phyloP scores from a whole-genome alignment of 2,797 vertebrate species.

The Xiphophorus birchmanni region DNA sequence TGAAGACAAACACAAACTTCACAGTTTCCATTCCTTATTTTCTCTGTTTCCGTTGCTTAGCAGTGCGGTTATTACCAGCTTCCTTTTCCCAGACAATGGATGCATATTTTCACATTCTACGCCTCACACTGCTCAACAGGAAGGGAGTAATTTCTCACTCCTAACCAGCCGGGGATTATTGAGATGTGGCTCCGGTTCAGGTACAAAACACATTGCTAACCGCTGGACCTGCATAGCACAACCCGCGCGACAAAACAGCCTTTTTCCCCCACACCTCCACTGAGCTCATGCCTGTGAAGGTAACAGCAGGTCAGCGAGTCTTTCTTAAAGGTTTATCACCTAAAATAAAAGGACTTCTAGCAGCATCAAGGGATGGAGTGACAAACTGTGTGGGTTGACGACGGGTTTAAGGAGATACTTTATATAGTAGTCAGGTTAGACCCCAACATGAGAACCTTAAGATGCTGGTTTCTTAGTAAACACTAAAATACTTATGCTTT shows the following conservation, averaged over 20 bases:
- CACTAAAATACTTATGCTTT: too few species aligned
- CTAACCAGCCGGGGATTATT: background rate
- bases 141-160: background rate
- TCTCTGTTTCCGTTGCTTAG: conserved; percentile 4
- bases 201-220: background rate
- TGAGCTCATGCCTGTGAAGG: background rate
- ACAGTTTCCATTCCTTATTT: conserved; percentile 17
- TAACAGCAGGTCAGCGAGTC: background rate
- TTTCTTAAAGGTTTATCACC: background rate
- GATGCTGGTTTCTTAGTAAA: background rate
- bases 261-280: background rate
- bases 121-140: background rate
- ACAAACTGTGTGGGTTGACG: background rate
- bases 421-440: background rate
- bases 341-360: background rate
- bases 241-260: background rate
- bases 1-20: background rate
- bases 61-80: background rate
- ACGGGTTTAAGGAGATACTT: background rate
- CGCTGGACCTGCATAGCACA: background rate
- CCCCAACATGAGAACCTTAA: background rate
- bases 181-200: background rate
- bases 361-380: background rate
- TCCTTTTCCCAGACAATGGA: background rate
- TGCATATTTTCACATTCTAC: background rate